phyloP scores from a whole-genome alignment of 2,113 vertebrate genomes.

The Ellobius talpinus region DNA sequence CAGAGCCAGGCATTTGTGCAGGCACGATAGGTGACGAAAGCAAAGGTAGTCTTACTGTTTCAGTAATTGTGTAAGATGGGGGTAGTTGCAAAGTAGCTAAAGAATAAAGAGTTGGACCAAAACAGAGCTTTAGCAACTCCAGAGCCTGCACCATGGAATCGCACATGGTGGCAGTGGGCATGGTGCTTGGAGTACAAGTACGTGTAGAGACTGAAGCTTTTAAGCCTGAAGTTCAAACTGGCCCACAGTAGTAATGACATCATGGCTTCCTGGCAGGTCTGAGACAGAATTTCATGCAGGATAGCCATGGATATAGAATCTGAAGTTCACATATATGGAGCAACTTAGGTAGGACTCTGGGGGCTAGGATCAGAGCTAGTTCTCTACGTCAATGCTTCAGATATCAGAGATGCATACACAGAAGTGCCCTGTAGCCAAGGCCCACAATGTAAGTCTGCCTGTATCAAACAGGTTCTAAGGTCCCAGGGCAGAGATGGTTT shows the following conservation, averaged over 20 bases:
- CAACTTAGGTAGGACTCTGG: background rate
- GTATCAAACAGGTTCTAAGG: background rate
- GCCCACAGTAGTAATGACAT: background rate
- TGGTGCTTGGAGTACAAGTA: background rate
- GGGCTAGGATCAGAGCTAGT: background rate
- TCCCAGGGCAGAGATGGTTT: background rate
- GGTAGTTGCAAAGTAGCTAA: background rate
- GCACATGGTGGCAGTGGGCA: background rate
- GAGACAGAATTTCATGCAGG: no score
- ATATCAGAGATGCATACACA: background rate
- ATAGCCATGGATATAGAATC: background rate
- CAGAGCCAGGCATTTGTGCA: background rate
- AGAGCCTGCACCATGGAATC: background rate
- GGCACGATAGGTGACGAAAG: no score
- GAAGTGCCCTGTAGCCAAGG: background rate
- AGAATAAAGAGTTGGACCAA: background rate
- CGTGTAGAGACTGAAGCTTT: no score
- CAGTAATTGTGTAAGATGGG: background rate
- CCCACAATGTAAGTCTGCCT: fast-evolving
- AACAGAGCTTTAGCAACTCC: background rate
- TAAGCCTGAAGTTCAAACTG: background rate
- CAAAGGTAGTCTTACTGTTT: background rate
- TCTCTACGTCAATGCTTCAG: background rate
- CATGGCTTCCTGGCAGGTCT: background rate
- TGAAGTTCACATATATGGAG: background rate